phyloP scores from a whole-genome alignment of 1,140 invertebrate genomes.

The Hylaeus anthracinus region DNA sequence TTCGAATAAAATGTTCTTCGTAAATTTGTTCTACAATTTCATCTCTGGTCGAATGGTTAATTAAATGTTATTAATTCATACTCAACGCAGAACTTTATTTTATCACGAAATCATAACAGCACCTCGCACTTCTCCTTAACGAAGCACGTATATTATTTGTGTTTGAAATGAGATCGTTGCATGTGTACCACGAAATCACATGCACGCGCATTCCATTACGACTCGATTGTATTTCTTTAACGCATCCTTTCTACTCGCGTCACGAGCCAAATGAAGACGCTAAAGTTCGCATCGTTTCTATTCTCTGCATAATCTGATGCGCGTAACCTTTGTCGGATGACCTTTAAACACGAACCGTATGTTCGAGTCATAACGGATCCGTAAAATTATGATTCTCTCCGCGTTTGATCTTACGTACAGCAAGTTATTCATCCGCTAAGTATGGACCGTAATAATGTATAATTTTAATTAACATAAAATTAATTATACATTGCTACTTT shows the following conservation, averaged over 20 bases:
- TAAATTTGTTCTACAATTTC: too few relatives aligned
- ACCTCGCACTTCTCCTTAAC: neutral
- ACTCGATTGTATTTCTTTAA: neutral
- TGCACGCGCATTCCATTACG: neutral
- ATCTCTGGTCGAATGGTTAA: too few relatives aligned
- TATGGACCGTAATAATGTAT: neutral
- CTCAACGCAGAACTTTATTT: neutral
- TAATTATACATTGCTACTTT: too few relatives aligned
- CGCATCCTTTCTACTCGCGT: neutral
- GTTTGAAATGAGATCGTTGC: neutral
- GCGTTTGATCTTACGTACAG: neutral
- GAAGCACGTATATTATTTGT: neutral
- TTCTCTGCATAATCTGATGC: neutral
- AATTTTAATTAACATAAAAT: too few relatives aligned
- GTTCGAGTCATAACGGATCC: neutral
- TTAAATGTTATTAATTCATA: too few relatives aligned
- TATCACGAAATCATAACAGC: neutral
- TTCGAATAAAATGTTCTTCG: too few relatives aligned
- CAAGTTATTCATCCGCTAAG: neutral
- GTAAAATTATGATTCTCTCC: neutral
- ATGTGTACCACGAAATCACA: neutral
- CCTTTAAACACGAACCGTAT: slow-evolving; percentile 38
- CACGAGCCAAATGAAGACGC: slow-evolving; percentile 28
- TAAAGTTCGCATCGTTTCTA: neutral
- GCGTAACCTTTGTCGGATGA: slow-evolving; percentile 17